Conservation (phyloP, 1,140 invertebrate genomes). For the Cydia fagiglandana region DNA sequence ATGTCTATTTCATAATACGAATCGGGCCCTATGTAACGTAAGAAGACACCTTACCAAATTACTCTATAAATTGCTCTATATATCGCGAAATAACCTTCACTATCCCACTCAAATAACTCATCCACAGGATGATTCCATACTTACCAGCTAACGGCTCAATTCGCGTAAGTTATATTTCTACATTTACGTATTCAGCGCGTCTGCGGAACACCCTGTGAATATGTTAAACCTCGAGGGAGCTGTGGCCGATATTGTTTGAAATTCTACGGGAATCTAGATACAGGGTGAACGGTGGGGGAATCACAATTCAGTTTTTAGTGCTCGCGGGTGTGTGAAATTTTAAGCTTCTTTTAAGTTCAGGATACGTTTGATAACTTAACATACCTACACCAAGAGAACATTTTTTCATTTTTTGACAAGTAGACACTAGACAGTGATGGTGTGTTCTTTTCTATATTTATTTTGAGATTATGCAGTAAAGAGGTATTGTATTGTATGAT, state of each 20-base stretch:
- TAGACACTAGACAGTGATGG: too few relatives aligned
- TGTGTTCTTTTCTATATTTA: too few relatives aligned
- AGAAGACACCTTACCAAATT: neutral
- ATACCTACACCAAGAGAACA: too few relatives aligned
- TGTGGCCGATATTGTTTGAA: slow-evolving; percentile 31
- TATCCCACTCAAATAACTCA: neutral
- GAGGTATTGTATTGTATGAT: too few relatives aligned
- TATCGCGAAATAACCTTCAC: neutral
- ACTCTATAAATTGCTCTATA: neutral
- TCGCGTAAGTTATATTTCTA: slow-evolving; percentile 21
- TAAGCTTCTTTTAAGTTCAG: neutral
- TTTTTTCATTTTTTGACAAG: too few relatives aligned
- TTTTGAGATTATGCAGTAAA: too few relatives aligned
- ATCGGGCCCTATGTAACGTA: too few relatives aligned
- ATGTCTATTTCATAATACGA: too few relatives aligned
- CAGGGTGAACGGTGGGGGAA: slow-evolving; percentile 5
- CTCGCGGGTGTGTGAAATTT: neutral
- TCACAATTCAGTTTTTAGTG: slow-evolving; percentile 11
- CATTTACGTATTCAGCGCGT: slow-evolving; percentile 26
- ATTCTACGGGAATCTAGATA: slow-evolving; percentile 23
- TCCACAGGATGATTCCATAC: neutral
- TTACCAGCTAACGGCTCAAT: slow-evolving; percentile 21
- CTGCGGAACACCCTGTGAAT: slow-evolving; percentile 28
- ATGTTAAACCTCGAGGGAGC: slow-evolving; percentile 23
- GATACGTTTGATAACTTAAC: too few relatives aligned